A percentile compares a stretch with the other conserved stretches of the same genome.
phyloP scores from a whole-genome alignment of 2,113 vertebrate species.

The Otus sunia region DNA sequence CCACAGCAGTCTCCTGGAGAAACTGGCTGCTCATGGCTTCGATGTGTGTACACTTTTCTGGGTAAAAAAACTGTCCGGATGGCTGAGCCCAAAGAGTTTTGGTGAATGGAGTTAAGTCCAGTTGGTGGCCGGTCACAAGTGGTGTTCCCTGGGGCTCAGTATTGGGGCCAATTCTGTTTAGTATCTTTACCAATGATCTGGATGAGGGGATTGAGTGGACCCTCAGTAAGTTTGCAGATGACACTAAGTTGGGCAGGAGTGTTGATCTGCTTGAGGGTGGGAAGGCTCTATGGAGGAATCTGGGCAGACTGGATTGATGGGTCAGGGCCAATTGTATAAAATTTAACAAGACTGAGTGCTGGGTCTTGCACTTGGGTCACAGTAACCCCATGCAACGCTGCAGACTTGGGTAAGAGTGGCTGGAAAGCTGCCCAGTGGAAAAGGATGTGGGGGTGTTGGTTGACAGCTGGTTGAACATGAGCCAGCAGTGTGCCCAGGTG shows the following conservation, averaged over 20 bases:
- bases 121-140: neutral
- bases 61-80: neutral
- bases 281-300: neutral
- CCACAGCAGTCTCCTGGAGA: neutral
- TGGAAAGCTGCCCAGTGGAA: neutral
- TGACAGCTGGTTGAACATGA: neutral
- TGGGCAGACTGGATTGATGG: neutral
- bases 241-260: neutral
- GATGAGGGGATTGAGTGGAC: neutral
- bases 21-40: neutral
- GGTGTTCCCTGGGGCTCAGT: neutral
- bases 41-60: neutral
- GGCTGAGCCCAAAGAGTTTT: neutral
- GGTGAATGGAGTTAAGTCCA: neutral
- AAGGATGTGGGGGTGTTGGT: neutral
- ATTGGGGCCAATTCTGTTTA: neutral
- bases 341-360: neutral
- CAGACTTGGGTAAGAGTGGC: neutral
- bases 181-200: neutral
- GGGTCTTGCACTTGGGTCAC: neutral
- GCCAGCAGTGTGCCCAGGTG: neutral
- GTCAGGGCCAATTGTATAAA: neutral
- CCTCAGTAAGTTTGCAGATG: neutral
- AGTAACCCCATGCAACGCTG: neutral
- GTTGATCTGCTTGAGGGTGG: neutral